phyloP scores from a whole-genome alignment of 2,888 invertebrate genomes.

The Acanthosepion pharaonis region DNA sequence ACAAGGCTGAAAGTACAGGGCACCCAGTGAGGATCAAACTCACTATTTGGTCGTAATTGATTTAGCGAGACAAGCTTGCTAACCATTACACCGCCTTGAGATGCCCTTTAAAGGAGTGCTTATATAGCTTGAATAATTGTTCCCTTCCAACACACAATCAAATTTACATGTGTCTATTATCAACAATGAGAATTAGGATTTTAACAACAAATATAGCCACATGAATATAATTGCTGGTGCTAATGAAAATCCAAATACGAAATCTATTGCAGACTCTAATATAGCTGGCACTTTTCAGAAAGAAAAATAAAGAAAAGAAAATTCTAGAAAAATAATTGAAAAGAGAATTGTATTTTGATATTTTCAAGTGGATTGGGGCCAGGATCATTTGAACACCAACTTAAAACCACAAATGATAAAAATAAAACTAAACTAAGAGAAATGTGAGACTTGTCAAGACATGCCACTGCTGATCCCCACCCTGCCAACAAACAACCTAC shows the following conservation, averaged over 20 bases:
- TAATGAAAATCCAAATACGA: too few relatives aligned
- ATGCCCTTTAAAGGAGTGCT: too few relatives aligned
- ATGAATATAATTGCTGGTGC: not conserved
- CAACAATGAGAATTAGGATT: not conserved
- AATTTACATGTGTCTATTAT: too few relatives aligned
- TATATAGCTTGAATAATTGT: too few relatives aligned
- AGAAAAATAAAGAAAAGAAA: not conserved
- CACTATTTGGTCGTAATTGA: too few relatives aligned
- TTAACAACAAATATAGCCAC: not conserved
- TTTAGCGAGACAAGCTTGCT: too few relatives aligned
- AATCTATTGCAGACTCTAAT: not conserved
- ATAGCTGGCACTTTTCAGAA: not conserved
- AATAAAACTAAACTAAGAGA: not conserved
- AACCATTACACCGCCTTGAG: too few relatives aligned
- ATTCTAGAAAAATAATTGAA: not conserved
- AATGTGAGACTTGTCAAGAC: not conserved
- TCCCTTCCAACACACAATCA: too few relatives aligned
- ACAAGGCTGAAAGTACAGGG: too few relatives aligned
- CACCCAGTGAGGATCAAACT: too few relatives aligned
- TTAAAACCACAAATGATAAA: not conserved
- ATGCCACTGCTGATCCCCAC: not conserved
- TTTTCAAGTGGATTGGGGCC: not conserved
- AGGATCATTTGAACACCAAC: not conserved
- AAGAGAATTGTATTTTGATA: not conserved
- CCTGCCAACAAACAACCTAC: too few relatives aligned